These are phyloP conservation scores for Orthosia gothica DNA, from an alignment of 2,888 invertebrate genomes.

Conservation along the genomic window DNA sequence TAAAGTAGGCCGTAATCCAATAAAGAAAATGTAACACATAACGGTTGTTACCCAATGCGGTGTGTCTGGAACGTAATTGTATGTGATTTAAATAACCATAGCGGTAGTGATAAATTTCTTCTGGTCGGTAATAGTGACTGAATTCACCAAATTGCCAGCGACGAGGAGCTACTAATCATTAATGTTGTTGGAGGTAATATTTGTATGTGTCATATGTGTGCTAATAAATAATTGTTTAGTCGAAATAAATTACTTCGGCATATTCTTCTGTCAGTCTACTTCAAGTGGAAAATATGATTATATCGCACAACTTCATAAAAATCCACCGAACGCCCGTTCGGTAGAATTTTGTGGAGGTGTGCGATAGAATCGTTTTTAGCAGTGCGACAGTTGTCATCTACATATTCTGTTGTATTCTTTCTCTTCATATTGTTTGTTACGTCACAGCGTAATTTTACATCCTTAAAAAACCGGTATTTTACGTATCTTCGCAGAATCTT, in stretches of 20 bases:
- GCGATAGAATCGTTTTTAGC: no score
- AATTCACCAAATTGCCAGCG: slow-evolving; percentile 68
- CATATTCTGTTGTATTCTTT: no score
- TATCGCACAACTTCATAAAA: no score
- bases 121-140: slow-evolving; percentile 68
- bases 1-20: slow-evolving; percentile 25
- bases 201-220: slow-evolving; percentile 1
- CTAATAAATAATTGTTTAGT: not conserved
- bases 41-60: slow-evolving; percentile 73
- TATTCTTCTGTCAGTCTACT: no score
- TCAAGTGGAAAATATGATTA: no score
- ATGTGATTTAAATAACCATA: slow-evolving; percentile 78
- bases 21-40: slow-evolving; percentile 69
- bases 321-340: no score
- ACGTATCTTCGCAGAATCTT: not conserved
- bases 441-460: no score
- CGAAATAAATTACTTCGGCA: not conserved
- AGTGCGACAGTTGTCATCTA: no score
- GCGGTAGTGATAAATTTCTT: slow-evolving; percentile 77
- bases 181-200: slow-evolving; percentile 11
- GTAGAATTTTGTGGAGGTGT: no score
- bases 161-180: slow-evolving; percentile 63
- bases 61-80: slow-evolving; percentile 70
- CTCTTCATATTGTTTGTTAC: no score
- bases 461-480: no score